These are phyloP conservation scores for Urocynchramus pylzowi DNA, from an alignment of 2,113 vertebrate species.

Conservation along the genomic window DNA sequence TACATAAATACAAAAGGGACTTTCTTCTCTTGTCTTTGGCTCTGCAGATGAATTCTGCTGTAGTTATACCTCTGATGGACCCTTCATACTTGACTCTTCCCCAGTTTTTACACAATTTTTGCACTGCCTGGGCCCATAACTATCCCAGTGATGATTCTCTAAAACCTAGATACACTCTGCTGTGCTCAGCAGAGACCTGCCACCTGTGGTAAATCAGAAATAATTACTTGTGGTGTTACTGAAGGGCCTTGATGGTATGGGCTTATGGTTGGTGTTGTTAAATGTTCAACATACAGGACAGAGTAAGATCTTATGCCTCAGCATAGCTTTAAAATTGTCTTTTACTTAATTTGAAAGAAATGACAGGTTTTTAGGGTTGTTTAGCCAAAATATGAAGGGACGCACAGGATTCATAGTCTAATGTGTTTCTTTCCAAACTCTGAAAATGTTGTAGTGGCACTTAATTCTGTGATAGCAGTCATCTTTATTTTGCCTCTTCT, in stretches of 20 bases:
- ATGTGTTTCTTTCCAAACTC: not conserved
- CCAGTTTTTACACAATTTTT: not conserved
- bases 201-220: not conserved
- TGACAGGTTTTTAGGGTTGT: rapidly evolving
- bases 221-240: not conserved
- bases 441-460: not conserved
- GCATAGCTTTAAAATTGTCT: not conserved
- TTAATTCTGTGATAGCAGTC: not conserved
- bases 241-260: rapidly evolving
- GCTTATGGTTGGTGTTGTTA: not conserved
- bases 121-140: not conserved
- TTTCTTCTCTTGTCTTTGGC: not conserved
- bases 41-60: not conserved
- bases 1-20: rapidly evolving
- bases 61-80: not conserved
- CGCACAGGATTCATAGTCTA: rapidly evolving
- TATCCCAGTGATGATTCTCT: not conserved
- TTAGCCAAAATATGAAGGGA: not conserved
- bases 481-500: not conserved
- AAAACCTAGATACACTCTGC: not conserved
- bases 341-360: not conserved
- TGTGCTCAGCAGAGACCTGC: not conserved
- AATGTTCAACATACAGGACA: not conserved
- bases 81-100: not conserved
- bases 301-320: not conserved